Percentiles rank a stretch among this genome's conserved stretches.
These are phyloP conservation scores for Hydrolagus affinis DNA, from an alignment of 2,113 vertebrate species.

Conservation along the genomic window DNA sequence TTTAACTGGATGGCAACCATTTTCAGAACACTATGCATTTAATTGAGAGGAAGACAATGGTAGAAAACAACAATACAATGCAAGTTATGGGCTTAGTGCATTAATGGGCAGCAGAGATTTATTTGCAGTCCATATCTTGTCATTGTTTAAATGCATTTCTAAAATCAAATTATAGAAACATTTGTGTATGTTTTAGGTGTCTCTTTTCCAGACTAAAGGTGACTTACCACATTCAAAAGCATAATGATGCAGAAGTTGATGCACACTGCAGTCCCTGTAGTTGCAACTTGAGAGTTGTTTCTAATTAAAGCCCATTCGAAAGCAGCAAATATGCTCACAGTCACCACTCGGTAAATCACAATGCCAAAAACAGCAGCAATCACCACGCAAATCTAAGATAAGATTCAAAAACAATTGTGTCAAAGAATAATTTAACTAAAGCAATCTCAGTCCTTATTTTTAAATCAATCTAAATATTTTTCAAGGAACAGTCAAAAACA, in stretches of 20 bases:
- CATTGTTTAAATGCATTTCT: not conserved
- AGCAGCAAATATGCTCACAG: conserved; percentile 86
- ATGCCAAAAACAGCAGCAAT: conserved; percentile 88
- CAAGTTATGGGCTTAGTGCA: too few species aligned
- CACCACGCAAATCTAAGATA: conserved; percentile 77
- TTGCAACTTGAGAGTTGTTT: conserved; percentile 92
- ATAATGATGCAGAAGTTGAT: conserved; percentile 97
- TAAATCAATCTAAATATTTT: too few species aligned
- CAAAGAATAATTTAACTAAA: conserved; percentile 31
- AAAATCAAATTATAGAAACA: not conserved
- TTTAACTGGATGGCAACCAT: not conserved
- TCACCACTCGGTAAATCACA: conserved; percentile 88
- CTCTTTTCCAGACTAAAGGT: not conserved
- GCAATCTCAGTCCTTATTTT: not conserved
- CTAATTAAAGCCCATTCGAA: conserved; percentile 89
- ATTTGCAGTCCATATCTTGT: too few species aligned
- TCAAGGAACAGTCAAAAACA: too few species aligned
- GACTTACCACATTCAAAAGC: conserved; percentile 84
- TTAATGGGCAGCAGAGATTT: not conserved
- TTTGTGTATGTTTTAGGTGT: not conserved
- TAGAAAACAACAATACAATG: not conserved
- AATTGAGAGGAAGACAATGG: not conserved
- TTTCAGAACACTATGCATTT: not conserved
- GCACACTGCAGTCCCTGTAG: conserved; percentile 87
- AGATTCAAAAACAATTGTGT: conserved; percentile 24